A percentile compares a stretch with the other conserved stretches of the same genome.
Evolutionary conservation across 2,888 invertebrate genomes (phyloP).

Genomic region (Drosophila testacea): DNA sequence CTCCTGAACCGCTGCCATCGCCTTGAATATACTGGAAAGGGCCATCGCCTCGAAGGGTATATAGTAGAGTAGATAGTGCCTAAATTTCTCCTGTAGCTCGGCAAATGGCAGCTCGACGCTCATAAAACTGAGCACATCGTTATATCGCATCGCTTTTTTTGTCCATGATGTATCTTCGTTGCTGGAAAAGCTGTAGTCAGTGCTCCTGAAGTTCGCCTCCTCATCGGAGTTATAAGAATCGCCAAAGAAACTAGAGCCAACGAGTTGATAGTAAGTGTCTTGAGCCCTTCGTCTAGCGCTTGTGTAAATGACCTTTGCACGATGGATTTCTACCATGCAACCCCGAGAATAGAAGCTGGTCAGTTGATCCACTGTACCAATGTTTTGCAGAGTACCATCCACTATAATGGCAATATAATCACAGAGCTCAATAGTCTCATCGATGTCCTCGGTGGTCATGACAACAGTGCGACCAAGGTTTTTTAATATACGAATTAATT

Average conservation of each 20-base stretch:
- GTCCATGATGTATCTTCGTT: background rate
- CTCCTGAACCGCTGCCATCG: constrained; percentile 14
- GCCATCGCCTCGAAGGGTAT: constrained; percentile 19
- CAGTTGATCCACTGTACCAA: constrained; percentile 18
- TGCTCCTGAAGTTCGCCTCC: background rate
- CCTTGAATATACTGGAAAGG: constrained; percentile 18
- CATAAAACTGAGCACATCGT: constrained; percentile 10
- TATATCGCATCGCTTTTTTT: background rate
- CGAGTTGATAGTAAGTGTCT: background rate
- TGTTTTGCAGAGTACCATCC: constrained; percentile 2
- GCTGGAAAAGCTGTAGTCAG: background rate
- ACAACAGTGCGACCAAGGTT: constrained; percentile 19
- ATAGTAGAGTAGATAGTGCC: constrained; percentile 11
- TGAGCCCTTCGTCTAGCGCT: background rate
- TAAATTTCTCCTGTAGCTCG: constrained; percentile 3
- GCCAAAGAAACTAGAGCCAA: background rate
- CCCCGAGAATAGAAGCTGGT: constrained; percentile 14
- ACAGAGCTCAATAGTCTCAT: constrained; percentile 30
- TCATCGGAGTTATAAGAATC: background rate
- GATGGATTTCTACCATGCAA: background rate
- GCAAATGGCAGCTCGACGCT: constrained; percentile 6
- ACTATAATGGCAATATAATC: constrained; percentile 20
- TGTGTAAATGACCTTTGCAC: constrained; percentile 6
- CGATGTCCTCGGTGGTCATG: constrained; percentile 23
- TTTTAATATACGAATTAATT: constrained; percentile 15